A percentile compares a stretch with the other conserved stretches of the same genome.
These are phyloP conservation scores for Petrocephalus zakoni DNA, from an alignment of 2,113 vertebrate species.

Conservation along the genomic window DNA sequence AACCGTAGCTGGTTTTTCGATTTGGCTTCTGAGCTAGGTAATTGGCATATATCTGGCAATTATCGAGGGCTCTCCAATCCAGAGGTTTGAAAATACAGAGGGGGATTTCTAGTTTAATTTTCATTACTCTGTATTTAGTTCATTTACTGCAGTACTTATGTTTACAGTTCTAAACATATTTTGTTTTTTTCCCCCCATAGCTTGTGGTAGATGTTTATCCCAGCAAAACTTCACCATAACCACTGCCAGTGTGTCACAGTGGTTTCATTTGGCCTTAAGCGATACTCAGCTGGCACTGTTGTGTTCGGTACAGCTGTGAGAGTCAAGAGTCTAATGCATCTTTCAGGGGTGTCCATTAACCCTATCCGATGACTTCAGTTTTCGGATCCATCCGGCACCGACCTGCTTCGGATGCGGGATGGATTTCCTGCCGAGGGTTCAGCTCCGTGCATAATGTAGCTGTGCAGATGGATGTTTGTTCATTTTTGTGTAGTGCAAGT, in stretches of 20 bases:
- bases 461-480: neutral
- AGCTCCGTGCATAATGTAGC: neutral
- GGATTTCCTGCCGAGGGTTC: neutral
- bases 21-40: neutral
- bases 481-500: neutral
- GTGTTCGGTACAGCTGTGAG: neutral
- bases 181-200: conserved; percentile 28
- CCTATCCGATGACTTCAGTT: neutral
- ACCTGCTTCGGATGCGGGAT: neutral
- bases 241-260: conserved; percentile 25
- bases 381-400: neutral
- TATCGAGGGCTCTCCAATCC: neutral
- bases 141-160: neutral
- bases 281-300: conserved; percentile 20
- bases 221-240: conserved; percentile 32
- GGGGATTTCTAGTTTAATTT: neutral
- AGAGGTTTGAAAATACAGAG: neutral
- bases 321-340: conserved; percentile 1
- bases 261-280: neutral
- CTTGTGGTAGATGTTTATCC: conserved; percentile 54
- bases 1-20: neutral
- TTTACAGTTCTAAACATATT: conserved; percentile 30
- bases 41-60: neutral
- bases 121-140: neutral
- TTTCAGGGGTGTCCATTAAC: conserved; percentile 8